A percentile compares a stretch with the other conserved stretches of the same genome.
These are phyloP conservation scores for Pachycephala philippinensis DNA, from an alignment of 2,113 vertebrate species.

Conservation along the genomic window DNA sequence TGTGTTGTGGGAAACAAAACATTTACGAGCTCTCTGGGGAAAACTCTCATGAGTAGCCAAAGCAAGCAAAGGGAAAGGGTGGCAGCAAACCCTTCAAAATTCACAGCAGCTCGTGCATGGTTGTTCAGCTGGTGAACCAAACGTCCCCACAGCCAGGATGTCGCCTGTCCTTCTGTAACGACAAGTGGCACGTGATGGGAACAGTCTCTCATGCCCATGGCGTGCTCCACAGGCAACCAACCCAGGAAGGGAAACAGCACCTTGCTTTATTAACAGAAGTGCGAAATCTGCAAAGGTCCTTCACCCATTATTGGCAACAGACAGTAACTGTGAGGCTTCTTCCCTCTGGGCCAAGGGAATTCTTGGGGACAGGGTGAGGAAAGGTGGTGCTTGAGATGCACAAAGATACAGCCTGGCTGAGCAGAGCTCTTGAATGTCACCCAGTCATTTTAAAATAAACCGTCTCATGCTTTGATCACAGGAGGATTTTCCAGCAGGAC, in stretches of 20 bases:
- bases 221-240: fast-evolving
- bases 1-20: constrained; percentile 19
- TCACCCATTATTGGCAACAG: not conserved
- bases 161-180: not conserved
- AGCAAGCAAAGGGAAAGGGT: not conserved
- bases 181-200: not conserved
- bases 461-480: not conserved
- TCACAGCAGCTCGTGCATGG: not conserved
- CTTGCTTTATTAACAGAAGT: not conserved
- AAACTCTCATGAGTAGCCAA: not conserved
- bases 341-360: not conserved
- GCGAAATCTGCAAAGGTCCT: not conserved
- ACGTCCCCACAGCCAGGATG: not conserved
- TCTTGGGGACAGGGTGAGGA: not conserved
- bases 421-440: not conserved
- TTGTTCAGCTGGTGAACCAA: not conserved
- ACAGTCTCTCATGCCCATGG: fast-evolving
- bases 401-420: not conserved
- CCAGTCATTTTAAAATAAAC: not conserved
- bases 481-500: not conserved
- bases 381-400: not conserved
- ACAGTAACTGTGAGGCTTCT: not conserved
- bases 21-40: not conserved
- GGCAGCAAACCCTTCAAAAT: not conserved
- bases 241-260: not conserved